These are phyloP conservation scores for Heliornis fulica DNA, from an alignment of 2,113 vertebrate species.

Conservation along the genomic window DNA sequence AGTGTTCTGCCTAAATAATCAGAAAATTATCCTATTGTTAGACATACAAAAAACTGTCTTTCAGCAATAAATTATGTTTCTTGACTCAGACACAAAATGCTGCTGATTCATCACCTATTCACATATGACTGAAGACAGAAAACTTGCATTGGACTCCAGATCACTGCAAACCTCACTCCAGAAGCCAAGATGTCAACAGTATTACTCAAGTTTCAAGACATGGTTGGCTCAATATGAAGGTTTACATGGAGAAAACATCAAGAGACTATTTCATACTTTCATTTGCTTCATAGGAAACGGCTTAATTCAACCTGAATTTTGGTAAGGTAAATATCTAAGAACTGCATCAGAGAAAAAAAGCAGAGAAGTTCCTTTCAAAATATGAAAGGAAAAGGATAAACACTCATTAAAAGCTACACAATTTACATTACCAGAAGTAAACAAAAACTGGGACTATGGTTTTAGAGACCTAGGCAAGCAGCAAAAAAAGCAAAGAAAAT, in stretches of 20 bases:
- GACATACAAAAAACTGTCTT: not conserved
- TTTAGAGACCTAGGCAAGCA: not conserved
- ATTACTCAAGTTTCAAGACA: not conserved
- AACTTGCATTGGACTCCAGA: not conserved
- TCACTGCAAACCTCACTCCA: not conserved
- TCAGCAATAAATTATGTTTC: not conserved
- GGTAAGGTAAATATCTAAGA: not conserved
- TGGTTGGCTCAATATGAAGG: not conserved
- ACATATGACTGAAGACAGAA: not conserved
- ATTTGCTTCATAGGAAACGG: not conserved
- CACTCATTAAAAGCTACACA: not conserved
- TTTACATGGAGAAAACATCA: not conserved
- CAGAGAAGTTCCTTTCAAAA: not conserved
- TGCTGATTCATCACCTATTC: not conserved
- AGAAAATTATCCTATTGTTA: conserved; percentile 1
- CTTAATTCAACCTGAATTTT: not conserved
- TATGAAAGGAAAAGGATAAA: not conserved
- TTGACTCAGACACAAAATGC: conserved; percentile 5
- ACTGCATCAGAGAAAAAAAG: not conserved
- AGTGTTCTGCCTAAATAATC: conserved; percentile 18
- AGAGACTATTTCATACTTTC: not conserved
- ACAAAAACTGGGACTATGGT: not conserved
- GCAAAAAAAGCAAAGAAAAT: not conserved
- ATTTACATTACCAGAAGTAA: not conserved
- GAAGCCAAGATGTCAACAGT: not conserved